These are phyloP conservation scores for Phoxinus dragarum DNA, from an alignment of 2,797 vertebrate species.

Conservation along the genomic window DNA sequence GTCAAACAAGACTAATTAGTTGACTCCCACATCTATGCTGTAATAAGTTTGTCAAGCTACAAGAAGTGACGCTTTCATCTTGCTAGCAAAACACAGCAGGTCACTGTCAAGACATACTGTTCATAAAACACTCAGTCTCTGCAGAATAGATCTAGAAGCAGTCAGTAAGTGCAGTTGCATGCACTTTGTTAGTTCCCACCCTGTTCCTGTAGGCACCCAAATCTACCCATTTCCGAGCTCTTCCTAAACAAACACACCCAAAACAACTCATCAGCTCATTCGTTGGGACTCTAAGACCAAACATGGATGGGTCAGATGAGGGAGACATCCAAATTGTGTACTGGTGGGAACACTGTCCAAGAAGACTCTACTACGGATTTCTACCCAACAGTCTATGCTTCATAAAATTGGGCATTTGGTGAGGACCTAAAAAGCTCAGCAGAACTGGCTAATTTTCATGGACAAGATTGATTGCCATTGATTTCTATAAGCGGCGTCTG, in stretches of 20 bases:
- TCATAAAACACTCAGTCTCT: conserved; percentile 18
- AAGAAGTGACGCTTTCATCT: conserved; percentile 38
- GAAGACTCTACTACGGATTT: not conserved
- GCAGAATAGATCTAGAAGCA: conserved; percentile 2
- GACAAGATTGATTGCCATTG: too few species aligned
- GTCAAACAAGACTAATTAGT: conserved; percentile 26
- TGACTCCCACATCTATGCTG: conserved; percentile 29
- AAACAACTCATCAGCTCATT: not conserved
- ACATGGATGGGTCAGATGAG: too few species aligned
- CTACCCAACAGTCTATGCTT: not conserved
- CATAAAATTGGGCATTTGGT: not conserved
- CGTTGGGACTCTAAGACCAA: too few species aligned
- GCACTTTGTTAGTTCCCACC: not conserved
- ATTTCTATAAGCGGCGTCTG: not conserved
- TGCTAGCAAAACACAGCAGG: conserved; percentile 28
- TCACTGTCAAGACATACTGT: not conserved
- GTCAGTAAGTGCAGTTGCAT: not conserved
- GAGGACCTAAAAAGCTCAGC: not conserved
- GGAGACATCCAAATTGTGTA: too few species aligned
- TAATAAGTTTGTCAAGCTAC: conserved; percentile 39
- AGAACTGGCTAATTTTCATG: too few species aligned
- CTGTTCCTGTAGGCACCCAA: not conserved
- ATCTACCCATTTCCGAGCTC: not conserved
- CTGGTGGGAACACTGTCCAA: not conserved
- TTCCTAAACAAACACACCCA: not conserved